These are phyloP conservation scores for Paralvinella palmiformis DNA, from an alignment of 1,140 invertebrate species.

Conservation along the genomic window DNA sequence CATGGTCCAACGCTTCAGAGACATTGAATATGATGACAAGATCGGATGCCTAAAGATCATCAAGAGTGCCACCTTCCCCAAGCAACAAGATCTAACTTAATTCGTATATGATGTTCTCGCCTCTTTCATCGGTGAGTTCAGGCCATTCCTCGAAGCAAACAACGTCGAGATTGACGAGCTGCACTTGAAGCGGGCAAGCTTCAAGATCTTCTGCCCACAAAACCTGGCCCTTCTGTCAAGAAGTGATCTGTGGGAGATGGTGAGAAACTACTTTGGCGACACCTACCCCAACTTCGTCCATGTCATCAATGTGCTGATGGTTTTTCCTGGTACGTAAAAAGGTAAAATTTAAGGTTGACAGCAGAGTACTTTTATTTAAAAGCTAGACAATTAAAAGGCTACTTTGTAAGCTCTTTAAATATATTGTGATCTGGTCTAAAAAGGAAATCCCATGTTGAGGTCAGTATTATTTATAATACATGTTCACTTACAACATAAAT, in stretches of 20 bases:
- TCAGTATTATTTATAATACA: too few species aligned
- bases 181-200: background rate
- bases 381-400: too few species aligned
- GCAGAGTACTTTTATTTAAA: background rate
- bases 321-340: background rate
- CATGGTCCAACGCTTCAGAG: constrained; percentile 2
- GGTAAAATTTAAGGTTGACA: background rate
- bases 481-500: too few species aligned
- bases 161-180: background rate
- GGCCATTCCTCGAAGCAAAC: background rate
- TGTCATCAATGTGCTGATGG: constrained; percentile 6
- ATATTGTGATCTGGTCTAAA: too few species aligned
- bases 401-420: too few species aligned
- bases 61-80: background rate
- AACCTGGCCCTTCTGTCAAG: constrained; percentile 1
- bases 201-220: background rate
- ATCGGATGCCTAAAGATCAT: background rate
- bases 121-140: background rate
- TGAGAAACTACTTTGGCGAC: background rate
- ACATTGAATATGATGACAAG: constrained; percentile 6
- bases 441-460: too few species aligned
- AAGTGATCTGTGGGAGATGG: constrained; percentile 7
- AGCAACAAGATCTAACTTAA: constrained; percentile 1
- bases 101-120: background rate
- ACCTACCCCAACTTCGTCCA: constrained; percentile 1